Evolutionary conservation across 1,140 invertebrate genomes (phyloP), one percentile per base, ranked within the genome.

Genomic region (Patella vulgata): DNA sequence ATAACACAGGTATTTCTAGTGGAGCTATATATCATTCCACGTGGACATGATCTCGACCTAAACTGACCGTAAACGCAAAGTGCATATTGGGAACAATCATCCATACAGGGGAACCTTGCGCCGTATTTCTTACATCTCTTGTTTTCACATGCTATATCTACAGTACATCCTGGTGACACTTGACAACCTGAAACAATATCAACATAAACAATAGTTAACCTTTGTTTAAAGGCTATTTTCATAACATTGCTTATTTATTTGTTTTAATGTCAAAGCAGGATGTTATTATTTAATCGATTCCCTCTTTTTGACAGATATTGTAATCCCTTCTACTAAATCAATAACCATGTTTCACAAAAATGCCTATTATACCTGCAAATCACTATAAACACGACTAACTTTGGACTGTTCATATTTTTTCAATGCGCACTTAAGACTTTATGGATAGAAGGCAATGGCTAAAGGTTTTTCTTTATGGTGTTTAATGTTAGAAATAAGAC

Each of bases 31-130:
- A 27, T 40, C 36, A 42, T 36, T 27, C 58, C 58, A 4, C 14
- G 14, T 25, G 53, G 58, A 28, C 64, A 66, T 3, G 6, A 3
- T 14, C 59, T 48, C 1, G 42, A 19, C 39, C 51, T 61, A 33
- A 56, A 66, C 9, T 40, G 17, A 4, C 64, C 64, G 42, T 66
- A 66, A 19, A 46, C 51, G 33, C 64, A 66, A 40, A 57, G 36
- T 21, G 58, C 64, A 47, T 57, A 66, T 1, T 21, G n/a, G 11
- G 33, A 14, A 46, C 63, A 66, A 23, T 48, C 54, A 17, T 52
- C 58, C 9, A 23, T 5, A 23, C 63, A 66, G 19, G 23, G 17
- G 21, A 55, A 51, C 39, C 21, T 50, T 27, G 56, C 57, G 33
- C 54, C 55, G 43, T 60, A 55, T 5, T 21, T 33, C 11, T n/a